Percentiles rank a stretch among this genome's conserved stretches.
These are phyloP conservation scores for Ivindomyrus marchei DNA, from an alignment of 2,113 vertebrate genomes.

Conservation along the genomic window DNA sequence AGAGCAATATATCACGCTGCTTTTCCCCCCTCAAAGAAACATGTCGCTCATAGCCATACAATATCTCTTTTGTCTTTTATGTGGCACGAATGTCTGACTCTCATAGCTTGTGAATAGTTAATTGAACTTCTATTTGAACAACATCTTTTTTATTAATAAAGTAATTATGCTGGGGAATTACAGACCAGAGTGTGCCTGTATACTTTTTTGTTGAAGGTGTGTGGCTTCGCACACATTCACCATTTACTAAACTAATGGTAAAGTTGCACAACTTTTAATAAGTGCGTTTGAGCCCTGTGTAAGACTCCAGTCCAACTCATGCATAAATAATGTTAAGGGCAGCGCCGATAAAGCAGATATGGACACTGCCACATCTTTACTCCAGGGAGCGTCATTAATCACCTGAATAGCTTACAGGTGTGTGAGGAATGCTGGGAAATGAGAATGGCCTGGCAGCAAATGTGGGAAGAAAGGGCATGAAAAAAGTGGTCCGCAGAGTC, in stretches of 20 bases:
- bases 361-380: conserved; percentile 3
- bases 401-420: conserved; percentile 13
- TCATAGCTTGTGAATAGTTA: neutral
- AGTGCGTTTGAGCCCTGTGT: neutral
- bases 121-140: neutral
- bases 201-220: neutral
- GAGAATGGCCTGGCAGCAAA: neutral
- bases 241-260: neutral
- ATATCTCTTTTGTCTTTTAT: neutral
- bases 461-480: neutral
- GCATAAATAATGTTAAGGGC: neutral
- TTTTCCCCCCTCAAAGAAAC: conserved; percentile 6
- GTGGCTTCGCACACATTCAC: conserved; percentile 25
- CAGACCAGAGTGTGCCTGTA: neutral
- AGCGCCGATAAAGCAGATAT: neutral
- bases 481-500: neutral
- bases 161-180: neutral
- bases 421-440: conserved; percentile 6
- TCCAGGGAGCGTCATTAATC: conserved; percentile 11
- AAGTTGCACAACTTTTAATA: neutral
- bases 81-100: neutral
- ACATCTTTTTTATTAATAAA: conserved; percentile 2
- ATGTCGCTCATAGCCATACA: neutral
- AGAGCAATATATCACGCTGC: conserved; percentile 11
- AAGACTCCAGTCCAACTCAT: neutral